A percentile compares a stretch with the other conserved stretches of the same genome.
Conservation (phyloP, 2,888 invertebrate genomes). For the Drosophila silvestris region DNA sequence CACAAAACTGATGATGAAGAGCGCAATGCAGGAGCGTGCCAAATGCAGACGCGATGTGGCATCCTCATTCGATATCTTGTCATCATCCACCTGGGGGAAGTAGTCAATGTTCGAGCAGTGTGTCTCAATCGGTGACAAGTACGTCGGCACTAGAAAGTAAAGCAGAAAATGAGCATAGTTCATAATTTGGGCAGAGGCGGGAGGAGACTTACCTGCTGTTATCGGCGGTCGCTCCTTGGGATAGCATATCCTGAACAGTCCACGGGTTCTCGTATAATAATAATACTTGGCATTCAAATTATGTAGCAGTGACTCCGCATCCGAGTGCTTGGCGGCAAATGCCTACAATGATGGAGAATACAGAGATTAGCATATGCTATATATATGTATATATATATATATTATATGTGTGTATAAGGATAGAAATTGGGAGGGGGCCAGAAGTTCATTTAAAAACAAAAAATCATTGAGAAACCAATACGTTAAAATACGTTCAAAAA, state of each 20-base stretch:
- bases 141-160: constrained; percentile 90
- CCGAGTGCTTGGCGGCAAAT: constrained; percentile 90
- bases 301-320: constrained; percentile 90
- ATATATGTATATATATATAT: constrained; percentile 6
- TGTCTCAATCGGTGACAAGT: constrained; percentile 96
- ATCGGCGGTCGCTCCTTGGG: constrained; percentile 95
- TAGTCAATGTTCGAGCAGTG: constrained; percentile 98
- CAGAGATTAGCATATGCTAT: background rate
- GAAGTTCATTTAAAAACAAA: background rate
- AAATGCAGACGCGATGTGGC: constrained; percentile 94
- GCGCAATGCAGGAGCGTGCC: constrained; percentile 96
- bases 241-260: constrained; percentile 97
- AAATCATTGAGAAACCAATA: background rate
- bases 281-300: constrained; percentile 94
- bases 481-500: background rate
- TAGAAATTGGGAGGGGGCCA: background rate
- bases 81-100: constrained; percentile 88
- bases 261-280: constrained; percentile 96
- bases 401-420: background rate
- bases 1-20: constrained; percentile 96
- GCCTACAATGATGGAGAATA: constrained; percentile 86
- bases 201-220: constrained; percentile 87
- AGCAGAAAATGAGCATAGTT: background rate
- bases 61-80: constrained; percentile 86
- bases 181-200: background rate